Evolutionary conservation across 2,888 invertebrate genomes (phyloP).

Genomic region (Vanessa cardui): DNA sequence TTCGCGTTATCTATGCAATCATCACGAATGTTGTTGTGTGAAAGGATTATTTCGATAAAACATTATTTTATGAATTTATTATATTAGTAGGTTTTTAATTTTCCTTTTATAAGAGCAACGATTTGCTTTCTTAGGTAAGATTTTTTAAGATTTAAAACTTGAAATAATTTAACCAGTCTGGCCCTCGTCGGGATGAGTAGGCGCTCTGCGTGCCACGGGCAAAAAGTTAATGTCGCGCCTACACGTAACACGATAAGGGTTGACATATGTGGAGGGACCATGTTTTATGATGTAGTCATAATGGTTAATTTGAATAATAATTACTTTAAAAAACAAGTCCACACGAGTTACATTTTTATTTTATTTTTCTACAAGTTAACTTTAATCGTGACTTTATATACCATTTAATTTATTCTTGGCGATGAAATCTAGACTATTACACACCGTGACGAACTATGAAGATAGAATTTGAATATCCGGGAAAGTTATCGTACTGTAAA

Average conservation of each 20-base stretch:
- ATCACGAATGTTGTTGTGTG: too few relatives aligned
- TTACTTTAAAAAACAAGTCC: slow-evolving; percentile 24
- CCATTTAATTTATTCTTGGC: too few relatives aligned
- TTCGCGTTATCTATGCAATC: too few relatives aligned
- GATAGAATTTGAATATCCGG: too few relatives aligned
- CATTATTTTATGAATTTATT: too few relatives aligned
- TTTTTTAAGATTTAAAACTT: slow-evolving; percentile 4
- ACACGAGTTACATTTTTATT: neutral
- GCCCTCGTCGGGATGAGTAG: slow-evolving; percentile 14
- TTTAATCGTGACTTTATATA: neutral
- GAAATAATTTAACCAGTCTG: slow-evolving; percentile 15
- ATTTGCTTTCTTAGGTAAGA: neutral
- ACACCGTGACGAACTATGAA: too few relatives aligned
- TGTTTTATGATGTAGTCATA: slow-evolving; percentile 32
- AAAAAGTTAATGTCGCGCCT: slow-evolving; percentile 38
- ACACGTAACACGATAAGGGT: slow-evolving; percentile 40
- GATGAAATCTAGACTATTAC: too few relatives aligned
- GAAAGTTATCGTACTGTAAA: too few relatives aligned
- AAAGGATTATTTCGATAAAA: too few relatives aligned
- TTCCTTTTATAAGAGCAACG: too few relatives aligned
- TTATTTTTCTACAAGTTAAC: neutral
- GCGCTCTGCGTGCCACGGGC: slow-evolving; percentile 12
- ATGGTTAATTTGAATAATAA: slow-evolving; percentile 33
- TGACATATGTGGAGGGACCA: slow-evolving; percentile 38
- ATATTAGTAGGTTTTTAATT: too few relatives aligned